Evolutionary conservation across 1,140 invertebrate genomes (phyloP), one percentile per base, ranked within the genome.

Genomic region (Lordiphosa mommai): DNA sequence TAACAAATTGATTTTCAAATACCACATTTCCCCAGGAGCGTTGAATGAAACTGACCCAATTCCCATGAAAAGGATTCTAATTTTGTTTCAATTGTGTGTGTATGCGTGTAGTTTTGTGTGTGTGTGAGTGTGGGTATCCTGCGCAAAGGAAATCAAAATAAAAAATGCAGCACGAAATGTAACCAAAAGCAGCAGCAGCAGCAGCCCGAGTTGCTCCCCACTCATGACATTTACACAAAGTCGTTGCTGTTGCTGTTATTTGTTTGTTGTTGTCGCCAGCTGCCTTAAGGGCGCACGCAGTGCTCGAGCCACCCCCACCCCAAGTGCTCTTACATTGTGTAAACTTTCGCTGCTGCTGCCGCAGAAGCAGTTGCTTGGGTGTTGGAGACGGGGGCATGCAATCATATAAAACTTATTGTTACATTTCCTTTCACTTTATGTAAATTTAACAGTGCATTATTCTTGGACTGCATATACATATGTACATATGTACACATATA

Each of bases 401-500:
- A 61, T 76, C 61, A 56, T 84, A 61, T 84, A 61, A 61, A 77
- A 84, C 77, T 60, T 82, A 82, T 85, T 84, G 77, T 77, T 72
- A 53, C 68, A 70, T 84, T 84, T 85, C 79, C 79, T 69, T 77
- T 72, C 59, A 72, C 72, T 77, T 77, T 84, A 82, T 82, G 77
- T 55, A 82, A 84, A 84, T 82, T 82, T 64, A 72, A 77, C 44
- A 69, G 55, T 69, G 61, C 70, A 68, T 69, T 82, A 68, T 74
- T 70, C 74, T 66, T 53, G 33, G 41, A 27, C 23, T 27, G 23
- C 9, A 52, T 13, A 52, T 30, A 47, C 17, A 47, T 29, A 53
- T 7, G 27, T 33, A 50, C 50, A 37, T 48, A 32, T 40, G 29
- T 33, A 49, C 46, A 49, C 46, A 36, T 13, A 55, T 12, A 17